Evolutionary conservation across 2,888 invertebrate genomes (phyloP).

Genomic region (Tetropium fuscum): DNA sequence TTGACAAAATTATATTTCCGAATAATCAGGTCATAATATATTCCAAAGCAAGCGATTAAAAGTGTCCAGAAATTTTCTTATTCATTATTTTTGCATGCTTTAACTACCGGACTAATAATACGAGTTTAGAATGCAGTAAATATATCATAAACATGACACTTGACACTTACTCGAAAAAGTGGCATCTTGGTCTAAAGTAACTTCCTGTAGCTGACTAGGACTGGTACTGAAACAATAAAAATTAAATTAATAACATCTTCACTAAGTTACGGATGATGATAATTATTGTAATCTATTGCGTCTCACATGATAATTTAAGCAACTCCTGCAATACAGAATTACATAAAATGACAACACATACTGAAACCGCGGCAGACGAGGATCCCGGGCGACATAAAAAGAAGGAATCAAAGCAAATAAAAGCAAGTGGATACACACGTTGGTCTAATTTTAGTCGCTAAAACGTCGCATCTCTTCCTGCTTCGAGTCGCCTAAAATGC

Average conservation of each 20-base stretch:
- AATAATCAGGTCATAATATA: too few species aligned
- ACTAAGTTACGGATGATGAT: too few species aligned
- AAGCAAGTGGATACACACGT: slow-evolving; percentile 29
- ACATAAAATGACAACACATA: slow-evolving; percentile 6
- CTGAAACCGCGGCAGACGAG: slow-evolving; percentile 13
- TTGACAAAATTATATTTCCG: too few species aligned
- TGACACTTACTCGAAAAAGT: slow-evolving; percentile 62
- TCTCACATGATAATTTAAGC: too few species aligned
- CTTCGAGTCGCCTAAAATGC: slow-evolving; percentile 7
- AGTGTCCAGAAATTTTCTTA: too few species aligned
- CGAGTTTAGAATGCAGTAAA: too few species aligned
- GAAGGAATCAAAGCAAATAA: slow-evolving; percentile 29
- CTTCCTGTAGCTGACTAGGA: slow-evolving; percentile 78
- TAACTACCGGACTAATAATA: too few species aligned
- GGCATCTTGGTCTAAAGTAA: slow-evolving; percentile 71
- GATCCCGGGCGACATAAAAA: slow-evolving; percentile 19
- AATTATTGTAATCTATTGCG: too few species aligned
- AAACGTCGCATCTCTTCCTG: slow-evolving; percentile 28
- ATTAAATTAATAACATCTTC: not conserved
- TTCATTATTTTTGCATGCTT: too few species aligned
- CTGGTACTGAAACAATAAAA: slow-evolving; percentile 72
- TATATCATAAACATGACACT: too few species aligned
- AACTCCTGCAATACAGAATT: not conserved
- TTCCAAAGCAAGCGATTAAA: too few species aligned
- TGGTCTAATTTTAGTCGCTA: slow-evolving; percentile 31